Evolutionary conservation across 1,140 invertebrate species (phyloP), one percentile per base, ranked within the genome.

Genomic region (Neodiprion lecontei): DNA sequence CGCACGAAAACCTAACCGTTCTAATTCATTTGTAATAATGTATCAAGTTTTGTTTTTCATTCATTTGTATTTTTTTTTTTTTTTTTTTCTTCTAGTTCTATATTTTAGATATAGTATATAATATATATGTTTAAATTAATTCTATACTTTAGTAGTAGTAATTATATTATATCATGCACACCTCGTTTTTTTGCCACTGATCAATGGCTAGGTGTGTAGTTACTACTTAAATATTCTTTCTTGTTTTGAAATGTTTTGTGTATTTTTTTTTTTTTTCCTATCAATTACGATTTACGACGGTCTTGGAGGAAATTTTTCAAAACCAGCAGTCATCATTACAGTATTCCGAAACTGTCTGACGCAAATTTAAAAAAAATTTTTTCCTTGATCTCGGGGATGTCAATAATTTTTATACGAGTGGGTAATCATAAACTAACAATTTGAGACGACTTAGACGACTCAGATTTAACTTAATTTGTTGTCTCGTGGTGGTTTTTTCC

Each of bases 111-210:
- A 40, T 40, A 40, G 28, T 40, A 40, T 40, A 40, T 40, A 40
- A 40, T 1, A 40, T 40, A 40, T 40, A 40, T 40, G 28, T 40
- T 40, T 40, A 40, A 40, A 40, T 40, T 40, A 40, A 40, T 40
- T 61, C 11, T 61, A n/a, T 61, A 61, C 53, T 61, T n/a, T 66
- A 69, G 66, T 71, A 75, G 53, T 65, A 71, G 69, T 48, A 75
- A 17, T 74, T 50, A 17, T 70, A 61, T 67, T 14, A 68, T 67
- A 69, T 61, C 69, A 47, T 70, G 73, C 69, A 50, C 69, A 70
- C 73, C 28, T 40, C 28, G 1, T 40, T 5, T 40, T 1, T 40
- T 40, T 40, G 1, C 28, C 28, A 40, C 28, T 67, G 48, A 69
- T 66, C 73, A 70, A 40, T 61, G 21, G 69, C 48, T 53, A 67